These are phyloP conservation scores for Podargus strigoides DNA, from an alignment of 2,797 vertebrate species.

Conservation along the genomic window DNA sequence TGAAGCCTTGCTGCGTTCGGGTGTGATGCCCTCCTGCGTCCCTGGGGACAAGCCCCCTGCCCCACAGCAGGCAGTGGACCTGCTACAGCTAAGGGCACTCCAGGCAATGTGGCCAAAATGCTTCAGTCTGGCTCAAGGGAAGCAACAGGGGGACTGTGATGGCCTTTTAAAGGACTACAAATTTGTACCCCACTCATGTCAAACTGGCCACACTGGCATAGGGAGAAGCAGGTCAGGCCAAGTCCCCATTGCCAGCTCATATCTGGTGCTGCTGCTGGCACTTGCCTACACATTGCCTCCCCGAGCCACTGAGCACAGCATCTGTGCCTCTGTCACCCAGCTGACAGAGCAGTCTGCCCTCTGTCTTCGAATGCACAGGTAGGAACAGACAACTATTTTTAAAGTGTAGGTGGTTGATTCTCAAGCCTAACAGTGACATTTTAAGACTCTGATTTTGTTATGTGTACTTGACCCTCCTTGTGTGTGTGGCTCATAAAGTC, in stretches of 20 bases:
- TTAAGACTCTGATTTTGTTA: background rate
- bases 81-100: background rate
- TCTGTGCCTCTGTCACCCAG: accelerated
- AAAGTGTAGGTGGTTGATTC: background rate
- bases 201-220: background rate
- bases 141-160: background rate
- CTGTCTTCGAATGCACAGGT: background rate
- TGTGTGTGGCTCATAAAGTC: background rate
- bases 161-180: background rate
- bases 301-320: background rate
- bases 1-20: background rate
- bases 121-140: background rate
- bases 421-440: background rate
- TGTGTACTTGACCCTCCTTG: background rate
- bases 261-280: background rate
- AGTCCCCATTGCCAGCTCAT: accelerated
- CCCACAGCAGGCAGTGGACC: background rate
- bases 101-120: background rate
- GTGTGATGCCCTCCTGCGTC: accelerated
- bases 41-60: background rate
- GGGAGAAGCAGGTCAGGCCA: background rate
- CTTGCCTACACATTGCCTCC: background rate
- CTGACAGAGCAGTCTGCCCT: background rate
- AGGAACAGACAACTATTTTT: background rate
- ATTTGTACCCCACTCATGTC: background rate